Evolutionary conservation across 2,888 invertebrate genomes (phyloP), one percentile per base, ranked within the genome.

Genomic region (Mechanitis mazaeus): DNA sequence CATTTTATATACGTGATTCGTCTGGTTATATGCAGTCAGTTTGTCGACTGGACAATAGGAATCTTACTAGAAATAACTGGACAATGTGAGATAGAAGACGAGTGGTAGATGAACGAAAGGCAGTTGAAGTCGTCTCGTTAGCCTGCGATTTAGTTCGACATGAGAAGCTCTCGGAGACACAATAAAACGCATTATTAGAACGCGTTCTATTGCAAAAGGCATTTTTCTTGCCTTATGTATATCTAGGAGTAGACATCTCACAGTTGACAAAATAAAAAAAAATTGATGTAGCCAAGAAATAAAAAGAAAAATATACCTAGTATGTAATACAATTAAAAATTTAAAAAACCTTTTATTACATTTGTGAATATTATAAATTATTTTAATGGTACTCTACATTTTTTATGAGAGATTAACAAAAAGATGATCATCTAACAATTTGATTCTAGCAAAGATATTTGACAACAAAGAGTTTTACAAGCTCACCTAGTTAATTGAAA

Each of bases 381-480:
- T 2, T 1, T 38, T 38, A 20, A 2, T 38, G 35, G 1, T 6
- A 38, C 2, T 4, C 4, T 38, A 38, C 38, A 38, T 38, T 38
- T 38, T 38, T 1, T 11, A 42, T 9, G 42, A 20, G 2, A 2
- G 9, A 31, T 31, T 31, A 3, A 9, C 31, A 31, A 31, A 31
- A 50, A 50, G 50, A 31, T 28, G 31, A 31, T 31, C 28, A 31
- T 11, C 31, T 45, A 46, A 53, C 35, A 59, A 61, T 61, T 59
- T 54, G 54, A 54, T 59, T 53, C 45, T 47, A 62, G 55, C 47
- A 60, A 61, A 59, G 61, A 60, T 47, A 66, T 61, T 65, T 58
- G 50, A 63, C 58, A 63, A 56, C 64, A 65, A 66, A 54, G 68
- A 71, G 68, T 72, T 75, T 67, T 68, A 71, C 64, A 69, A 67